Evolutionary conservation across 2,888 invertebrate species (phyloP).

Genomic region (Urechis unicinctus): DNA sequence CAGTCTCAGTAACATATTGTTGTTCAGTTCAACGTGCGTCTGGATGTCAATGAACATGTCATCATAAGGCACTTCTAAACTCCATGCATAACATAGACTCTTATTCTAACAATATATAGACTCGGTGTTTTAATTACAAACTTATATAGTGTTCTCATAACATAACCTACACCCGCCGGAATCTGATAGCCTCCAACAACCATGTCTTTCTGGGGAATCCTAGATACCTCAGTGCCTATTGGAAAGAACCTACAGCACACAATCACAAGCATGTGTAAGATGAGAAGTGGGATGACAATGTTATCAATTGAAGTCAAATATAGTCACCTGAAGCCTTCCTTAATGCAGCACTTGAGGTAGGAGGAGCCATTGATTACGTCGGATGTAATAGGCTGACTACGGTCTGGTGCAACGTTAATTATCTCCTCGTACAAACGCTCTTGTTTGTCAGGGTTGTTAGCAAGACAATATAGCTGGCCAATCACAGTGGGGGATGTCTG

Average conservation of each 20-base stretch:
- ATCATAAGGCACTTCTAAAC: background rate
- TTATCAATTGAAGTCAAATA: background rate
- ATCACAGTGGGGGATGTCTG: conserved; percentile 37
- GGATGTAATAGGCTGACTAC: conserved; percentile 47
- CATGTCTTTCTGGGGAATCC: conserved; percentile 66
- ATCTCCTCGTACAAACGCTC: conserved; percentile 63
- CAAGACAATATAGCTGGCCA: conserved; percentile 66
- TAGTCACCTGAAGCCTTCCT: conserved; percentile 58
- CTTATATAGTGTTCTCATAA: background rate
- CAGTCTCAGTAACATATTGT: conserved; percentile 43
- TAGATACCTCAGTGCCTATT: conserved; percentile 69
- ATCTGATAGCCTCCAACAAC: conserved; percentile 68
- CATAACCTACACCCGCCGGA: conserved; percentile 64
- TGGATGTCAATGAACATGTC: conserved; percentile 26
- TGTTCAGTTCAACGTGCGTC: conserved; percentile 51
- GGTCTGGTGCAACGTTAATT: conserved; percentile 32
- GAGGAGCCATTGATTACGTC: conserved; percentile 60
- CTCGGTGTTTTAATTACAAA: background rate
- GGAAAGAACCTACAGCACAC: conserved; percentile 65
- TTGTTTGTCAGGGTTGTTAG: conserved; percentile 65
- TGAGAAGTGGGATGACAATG: too few relatives aligned
- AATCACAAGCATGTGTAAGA: conserved; percentile 3
- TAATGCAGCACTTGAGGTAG: conserved; percentile 72
- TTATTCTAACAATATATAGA: background rate
- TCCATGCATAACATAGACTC: background rate